A percentile compares a stretch with the other conserved stretches of the same genome.
phyloP scores from a whole-genome alignment of 2,113 vertebrate species.

The Mustela lutreola region DNA sequence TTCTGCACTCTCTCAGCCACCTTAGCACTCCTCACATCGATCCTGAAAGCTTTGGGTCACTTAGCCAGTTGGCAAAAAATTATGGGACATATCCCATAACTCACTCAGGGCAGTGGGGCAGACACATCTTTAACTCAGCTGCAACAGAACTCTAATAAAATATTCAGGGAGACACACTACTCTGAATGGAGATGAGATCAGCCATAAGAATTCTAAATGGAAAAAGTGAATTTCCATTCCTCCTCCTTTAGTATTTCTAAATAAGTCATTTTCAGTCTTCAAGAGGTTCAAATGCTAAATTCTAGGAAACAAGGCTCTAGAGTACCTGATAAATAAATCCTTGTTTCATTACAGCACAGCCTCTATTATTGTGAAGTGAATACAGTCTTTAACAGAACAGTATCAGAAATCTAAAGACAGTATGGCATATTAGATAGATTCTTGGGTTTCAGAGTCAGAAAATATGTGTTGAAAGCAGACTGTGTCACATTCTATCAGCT shows the following conservation, averaged over 20 bases:
- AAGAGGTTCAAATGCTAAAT: conserved; percentile 62
- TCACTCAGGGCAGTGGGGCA: conserved; percentile 12
- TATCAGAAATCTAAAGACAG: conserved; percentile 16
- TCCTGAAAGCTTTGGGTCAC: neutral
- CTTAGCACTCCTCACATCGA: neutral
- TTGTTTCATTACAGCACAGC: conserved; percentile 27
- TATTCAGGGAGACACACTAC: conserved; percentile 43
- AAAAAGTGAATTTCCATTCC: conserved; percentile 68
- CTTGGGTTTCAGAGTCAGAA: neutral
- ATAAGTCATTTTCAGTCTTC: conserved; percentile 64
- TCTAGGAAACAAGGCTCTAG: conserved; percentile 41
- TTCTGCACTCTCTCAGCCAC: neutral
- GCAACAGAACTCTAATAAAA: conserved; percentile 64
- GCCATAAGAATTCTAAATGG: conserved; percentile 56
- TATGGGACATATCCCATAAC: neutral
- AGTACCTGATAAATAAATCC: conserved; percentile 54
- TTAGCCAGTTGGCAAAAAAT: conserved; percentile 43
- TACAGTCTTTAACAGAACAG: conserved; percentile 11
- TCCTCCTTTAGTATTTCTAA: conserved; percentile 60
- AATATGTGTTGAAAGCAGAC: neutral
- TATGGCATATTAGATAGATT: neutral
- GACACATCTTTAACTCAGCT: conserved; percentile 23
- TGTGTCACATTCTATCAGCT: neutral
- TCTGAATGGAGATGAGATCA: conserved; percentile 50
- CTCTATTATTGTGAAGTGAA: conserved; percentile 24